Evolutionary conservation across 23 tunicate species (phyloP), one percentile per base, ranked within the genome.

Genomic region (Ascidia mentula): DNA sequence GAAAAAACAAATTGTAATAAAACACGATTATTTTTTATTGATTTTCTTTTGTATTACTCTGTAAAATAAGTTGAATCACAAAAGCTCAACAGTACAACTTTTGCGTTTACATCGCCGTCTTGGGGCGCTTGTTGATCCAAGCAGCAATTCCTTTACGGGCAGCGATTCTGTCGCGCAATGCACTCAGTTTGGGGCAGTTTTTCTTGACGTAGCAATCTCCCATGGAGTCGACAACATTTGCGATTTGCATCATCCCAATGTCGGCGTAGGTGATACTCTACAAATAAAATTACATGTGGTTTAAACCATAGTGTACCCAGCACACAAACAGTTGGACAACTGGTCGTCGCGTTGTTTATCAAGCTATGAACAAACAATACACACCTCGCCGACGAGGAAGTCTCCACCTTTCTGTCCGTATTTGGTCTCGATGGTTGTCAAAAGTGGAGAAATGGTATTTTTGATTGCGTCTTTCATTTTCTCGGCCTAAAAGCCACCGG

Each of bases 101-200:
- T 15, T 9, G 65, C 13, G 22, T 71, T 35, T 18, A 71, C 12
- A 7, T 3, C 4, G 6, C 33, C 18, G 82, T 84, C 40, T 39
- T 35, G 18, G 89, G 89, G 8, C 90, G 80, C 18, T 45, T 37
- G 22, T 33, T 85, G 26, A 87, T 59, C 82, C 82, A 87, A 20
- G 82, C 76, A 36, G 74, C 74, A 40, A 86, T 80, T 12, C 80
- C 73, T 35, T 85, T 80, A 22, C 38, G 36, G 24, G 59, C 40
- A 18, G 37, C 46, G 22, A 86, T 80, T 32, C 39, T 73, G 32
- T 24, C 61, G 17, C 34, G 30, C 75, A 86, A 38, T 6, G 73
- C 84, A 0, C 74, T 38, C 31, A 86, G 53, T 80, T 76, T 53
- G 12, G 90, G 90, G 53, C 46, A 82, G n/a, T n/a, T n/a, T n/a